Base-by-base conservation (phyloP, 2,797 vertebrate species). In the Labroides dimidiatus region DNA sequence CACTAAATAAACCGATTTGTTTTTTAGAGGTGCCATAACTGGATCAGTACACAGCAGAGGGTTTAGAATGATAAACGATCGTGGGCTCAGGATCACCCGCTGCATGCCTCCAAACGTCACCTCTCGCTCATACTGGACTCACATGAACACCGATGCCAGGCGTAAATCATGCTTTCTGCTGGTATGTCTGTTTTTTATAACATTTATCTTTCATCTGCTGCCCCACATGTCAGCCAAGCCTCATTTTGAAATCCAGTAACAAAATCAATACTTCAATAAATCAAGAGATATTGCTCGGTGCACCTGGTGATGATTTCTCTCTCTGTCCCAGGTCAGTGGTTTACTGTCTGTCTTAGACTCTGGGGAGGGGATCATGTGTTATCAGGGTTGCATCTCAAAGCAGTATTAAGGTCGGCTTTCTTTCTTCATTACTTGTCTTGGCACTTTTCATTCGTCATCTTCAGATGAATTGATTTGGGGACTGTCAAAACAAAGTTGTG, bases 181-280 rank as follows among this genome's bases (percentile, higher is more conserved):
- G 30, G 42, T 24, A 48, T 33, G 68, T 69, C 75, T 73, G 37
- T 62, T 83, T 89, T n/a, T 85, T 81, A 69, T 65, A 74, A 71
- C 79, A 81, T 80, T 84, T 82, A 83, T 87, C 79, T 78, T 81
- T 77, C 69, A 84, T 84, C 77, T 66, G 45, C 65, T 23, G 64
- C 14, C 64, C 57, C 65, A 58, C 76, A 69, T 81, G 79, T 78
- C 71, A 80, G 68, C 57, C 23, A 55, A 54, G 73, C 51, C 37
- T 70, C 54, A 53, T 87, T 87, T 78, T 68, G 55, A 85, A 87
- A 79, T 66, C 45, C 72, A 87, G 75, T 69, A 81, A 88, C 77
- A 84, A 81, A 89, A 90, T 91, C 84, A 84, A 91, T 90, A 87
- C 72, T 55, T 83, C 78, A 76, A 85, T 85, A 79, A 87, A 87